Evolutionary conservation across 2,888 invertebrate species (phyloP).

Genomic region (Melanostoma mellinum): DNA sequence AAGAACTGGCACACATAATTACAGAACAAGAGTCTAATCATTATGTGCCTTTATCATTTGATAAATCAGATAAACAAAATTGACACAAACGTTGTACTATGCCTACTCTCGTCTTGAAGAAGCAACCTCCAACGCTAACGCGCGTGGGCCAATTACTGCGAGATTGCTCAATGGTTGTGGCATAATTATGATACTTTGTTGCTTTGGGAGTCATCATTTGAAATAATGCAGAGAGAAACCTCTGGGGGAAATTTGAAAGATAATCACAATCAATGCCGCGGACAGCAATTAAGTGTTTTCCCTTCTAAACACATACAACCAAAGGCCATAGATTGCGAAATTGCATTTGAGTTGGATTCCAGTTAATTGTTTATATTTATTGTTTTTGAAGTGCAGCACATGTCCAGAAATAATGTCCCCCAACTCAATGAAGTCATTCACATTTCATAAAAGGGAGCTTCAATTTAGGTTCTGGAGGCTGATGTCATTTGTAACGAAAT

Average conservation of each 20-base stretch:
- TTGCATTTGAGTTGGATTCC: neutral
- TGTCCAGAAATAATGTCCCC: neutral
- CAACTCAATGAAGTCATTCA: slow-evolving; percentile 15
- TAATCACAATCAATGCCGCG: slow-evolving; percentile 21
- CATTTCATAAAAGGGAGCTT: neutral
- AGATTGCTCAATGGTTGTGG: slow-evolving; percentile 13
- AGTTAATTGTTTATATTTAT: neutral
- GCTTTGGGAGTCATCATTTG: slow-evolving; percentile 30
- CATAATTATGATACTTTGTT: slow-evolving; percentile 30
- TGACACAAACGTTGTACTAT: slow-evolving; percentile 24
- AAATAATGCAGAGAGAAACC: slow-evolving; percentile 49
- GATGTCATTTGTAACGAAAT: slow-evolving; percentile 69
- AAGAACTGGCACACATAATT: neutral
- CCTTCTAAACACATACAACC: neutral
- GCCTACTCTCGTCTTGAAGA: neutral
- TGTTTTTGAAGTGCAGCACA: neutral
- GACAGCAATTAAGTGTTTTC: neutral
- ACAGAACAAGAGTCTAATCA: neutral
- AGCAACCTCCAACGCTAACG: neutral
- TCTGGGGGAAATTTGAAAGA: slow-evolving; percentile 50
- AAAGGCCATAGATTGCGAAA: neutral
- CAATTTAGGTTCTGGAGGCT: slow-evolving; percentile 18
- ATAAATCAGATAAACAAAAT: slow-evolving; percentile 52
- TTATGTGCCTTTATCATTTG: slow-evolving; percentile 35
- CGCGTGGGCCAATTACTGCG: slow-evolving; percentile 5